Percentiles rank a stretch among this genome's conserved stretches.
Conservation (phyloP, 1,140 invertebrate species). For the Philaenus spumarius region DNA sequence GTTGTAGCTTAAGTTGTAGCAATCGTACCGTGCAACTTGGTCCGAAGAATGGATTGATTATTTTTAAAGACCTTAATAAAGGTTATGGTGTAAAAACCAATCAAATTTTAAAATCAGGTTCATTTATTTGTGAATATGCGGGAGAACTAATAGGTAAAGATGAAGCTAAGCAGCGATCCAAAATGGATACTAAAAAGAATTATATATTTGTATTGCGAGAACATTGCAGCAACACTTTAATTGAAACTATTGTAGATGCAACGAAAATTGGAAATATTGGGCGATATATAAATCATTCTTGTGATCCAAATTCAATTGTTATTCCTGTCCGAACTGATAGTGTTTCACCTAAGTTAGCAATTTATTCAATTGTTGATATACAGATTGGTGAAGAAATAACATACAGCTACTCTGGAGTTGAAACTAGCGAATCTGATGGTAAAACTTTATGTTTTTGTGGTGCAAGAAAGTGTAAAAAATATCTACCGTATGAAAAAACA, state of each 20-base stretch:
- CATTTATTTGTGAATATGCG: slow-evolving; percentile 89
- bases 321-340: slow-evolving; percentile 66
- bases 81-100: slow-evolving; percentile 65
- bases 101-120: slow-evolving; percentile 49
- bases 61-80: slow-evolving; percentile 49
- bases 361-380: slow-evolving; percentile 70
- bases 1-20: slow-evolving; percentile 48
- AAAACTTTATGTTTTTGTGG: slow-evolving; percentile 17
- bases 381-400: slow-evolving; percentile 62
- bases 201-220: slow-evolving; percentile 80
- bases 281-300: slow-evolving; percentile 88
- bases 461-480: slow-evolving; percentile 10
- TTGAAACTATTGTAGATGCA: slow-evolving; percentile 74
- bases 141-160: slow-evolving; percentile 69
- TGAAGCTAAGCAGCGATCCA: slow-evolving; percentile 55
- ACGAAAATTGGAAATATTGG: slow-evolving; percentile 77
- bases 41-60: slow-evolving; percentile 49
- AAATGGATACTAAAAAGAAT: slow-evolving; percentile 55
- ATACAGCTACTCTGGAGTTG: slow-evolving; percentile 54
- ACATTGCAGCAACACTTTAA: slow-evolving; percentile 44
- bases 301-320: slow-evolving; percentile 73
- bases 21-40: slow-evolving; percentile 67
- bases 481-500: slow-evolving; percentile 17
- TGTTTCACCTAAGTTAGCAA: slow-evolving; percentile 65
- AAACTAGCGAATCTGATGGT: neutral